phyloP scores from a whole-genome alignment of 2,113 vertebrate genomes.

The Ictalurus furcatus region DNA sequence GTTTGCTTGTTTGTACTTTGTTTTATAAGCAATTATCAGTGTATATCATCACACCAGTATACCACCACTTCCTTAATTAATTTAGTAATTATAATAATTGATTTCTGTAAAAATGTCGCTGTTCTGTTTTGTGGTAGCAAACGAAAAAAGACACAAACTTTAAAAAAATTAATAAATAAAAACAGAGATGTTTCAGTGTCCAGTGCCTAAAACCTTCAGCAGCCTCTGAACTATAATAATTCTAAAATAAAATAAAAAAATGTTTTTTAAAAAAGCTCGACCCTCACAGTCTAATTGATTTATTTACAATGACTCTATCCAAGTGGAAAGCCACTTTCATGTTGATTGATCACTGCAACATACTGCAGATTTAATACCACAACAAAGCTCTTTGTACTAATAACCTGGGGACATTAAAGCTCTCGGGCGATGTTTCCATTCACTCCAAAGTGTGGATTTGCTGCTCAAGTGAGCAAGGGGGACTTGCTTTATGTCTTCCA shows the following conservation, averaged over 20 bases:
- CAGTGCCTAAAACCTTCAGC: slow-evolving; percentile 2
- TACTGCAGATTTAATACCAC: slow-evolving; percentile 85
- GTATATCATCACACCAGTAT: neutral
- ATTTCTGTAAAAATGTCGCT: neutral
- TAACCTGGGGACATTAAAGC: slow-evolving; percentile 85
- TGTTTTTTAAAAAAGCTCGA: slow-evolving; percentile 23
- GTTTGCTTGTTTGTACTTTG: neutral
- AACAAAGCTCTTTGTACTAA: slow-evolving; percentile 91
- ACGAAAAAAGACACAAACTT: neutral
- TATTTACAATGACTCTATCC: slow-evolving; percentile 83
- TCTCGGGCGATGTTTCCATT: slow-evolving; percentile 79
- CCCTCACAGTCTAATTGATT: slow-evolving; percentile 80
- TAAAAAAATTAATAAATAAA: neutral
- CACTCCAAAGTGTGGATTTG: slow-evolving; percentile 89
- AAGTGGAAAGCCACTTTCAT: slow-evolving; percentile 80
- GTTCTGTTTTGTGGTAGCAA: neutral
- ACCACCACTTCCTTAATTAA: neutral
- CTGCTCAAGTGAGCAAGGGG: slow-evolving; percentile 85
- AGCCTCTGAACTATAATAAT: slow-evolving; percentile 29
- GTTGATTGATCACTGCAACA: slow-evolving; percentile 87
- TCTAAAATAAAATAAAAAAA: slow-evolving; percentile 35
- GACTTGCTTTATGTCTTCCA: slow-evolving; percentile 84
- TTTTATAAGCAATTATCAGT: neutral
- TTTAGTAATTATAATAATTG: neutral
- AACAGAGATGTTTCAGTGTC: neutral